Evolutionary conservation across 2,113 vertebrate species (phyloP).

Genomic region (Pholis gunnellus): DNA sequence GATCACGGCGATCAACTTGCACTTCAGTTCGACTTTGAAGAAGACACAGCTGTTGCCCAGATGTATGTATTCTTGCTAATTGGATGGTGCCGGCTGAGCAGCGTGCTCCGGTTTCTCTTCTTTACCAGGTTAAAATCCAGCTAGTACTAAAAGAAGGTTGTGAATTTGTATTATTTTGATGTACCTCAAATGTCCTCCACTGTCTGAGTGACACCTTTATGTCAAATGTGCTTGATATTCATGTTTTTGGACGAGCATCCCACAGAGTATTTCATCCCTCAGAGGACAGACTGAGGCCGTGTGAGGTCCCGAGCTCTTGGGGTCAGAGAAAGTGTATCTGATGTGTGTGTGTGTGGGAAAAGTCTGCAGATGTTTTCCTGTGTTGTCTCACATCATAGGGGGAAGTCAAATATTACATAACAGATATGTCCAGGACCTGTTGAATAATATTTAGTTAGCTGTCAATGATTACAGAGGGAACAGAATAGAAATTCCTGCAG

Average conservation of each 20-base stretch:
- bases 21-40: neutral
- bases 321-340: neutral
- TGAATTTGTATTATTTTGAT: neutral
- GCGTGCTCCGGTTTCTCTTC: constrained; percentile 1
- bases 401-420: constrained; percentile 60
- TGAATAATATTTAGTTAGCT: constrained; percentile 64
- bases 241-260: neutral
- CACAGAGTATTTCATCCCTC: neutral
- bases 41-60: neutral
- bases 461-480: constrained; percentile 10
- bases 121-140: neutral
- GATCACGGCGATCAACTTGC: constrained; percentile 19
- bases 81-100: neutral
- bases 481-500: neutral
- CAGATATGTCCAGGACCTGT: constrained; percentile 34
- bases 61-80: neutral
- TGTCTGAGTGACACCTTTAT: neutral
- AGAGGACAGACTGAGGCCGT: neutral
- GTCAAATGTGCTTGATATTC: neutral
- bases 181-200: neutral
- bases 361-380: constrained; percentile 52
- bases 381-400: constrained; percentile 34
- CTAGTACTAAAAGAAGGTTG: neutral
- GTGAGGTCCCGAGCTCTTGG: neutral
- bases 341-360: constrained; percentile 29